These are phyloP conservation scores for Capitulum mitella DNA, from an alignment of 2,888 invertebrate species.

Conservation along the genomic window DNA sequence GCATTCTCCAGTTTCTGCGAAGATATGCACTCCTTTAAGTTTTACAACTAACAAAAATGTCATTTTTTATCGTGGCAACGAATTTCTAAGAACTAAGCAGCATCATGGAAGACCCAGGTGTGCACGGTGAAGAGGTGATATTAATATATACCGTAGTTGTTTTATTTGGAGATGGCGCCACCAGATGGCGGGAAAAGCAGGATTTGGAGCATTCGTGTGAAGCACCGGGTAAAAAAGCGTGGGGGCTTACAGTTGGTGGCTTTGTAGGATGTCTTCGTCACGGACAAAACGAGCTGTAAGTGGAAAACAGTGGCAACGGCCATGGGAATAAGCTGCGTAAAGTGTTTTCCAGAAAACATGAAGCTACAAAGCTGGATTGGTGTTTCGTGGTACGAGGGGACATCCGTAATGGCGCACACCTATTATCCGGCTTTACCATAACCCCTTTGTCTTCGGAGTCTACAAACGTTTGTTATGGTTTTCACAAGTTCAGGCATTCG, in stretches of 20 bases:
- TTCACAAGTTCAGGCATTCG: not conserved
- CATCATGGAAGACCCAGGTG: too few species aligned
- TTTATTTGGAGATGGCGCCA: slow-evolving; percentile 23
- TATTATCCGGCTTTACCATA: too few species aligned
- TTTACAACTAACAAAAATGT: too few species aligned
- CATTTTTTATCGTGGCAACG: too few species aligned
- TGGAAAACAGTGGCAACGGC: not conserved
- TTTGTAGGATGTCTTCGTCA: not conserved
- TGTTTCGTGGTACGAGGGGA: not conserved
- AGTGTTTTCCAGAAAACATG: not conserved
- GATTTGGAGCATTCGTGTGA: slow-evolving; percentile 2
- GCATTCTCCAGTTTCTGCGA: too few species aligned
- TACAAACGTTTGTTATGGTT: not conserved
- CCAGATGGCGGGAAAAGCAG: slow-evolving; percentile 24
- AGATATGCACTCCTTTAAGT: too few species aligned
- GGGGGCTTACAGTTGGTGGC: not conserved
- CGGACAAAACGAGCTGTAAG: not conserved
- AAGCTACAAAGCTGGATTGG: not conserved
- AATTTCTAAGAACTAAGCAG: too few species aligned
- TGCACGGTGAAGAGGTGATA: too few species aligned
- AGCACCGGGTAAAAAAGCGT: not conserved
- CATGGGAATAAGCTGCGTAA: not conserved
- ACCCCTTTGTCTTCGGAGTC: too few species aligned
- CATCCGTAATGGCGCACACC: not conserved
- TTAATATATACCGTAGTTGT: slow-evolving; percentile 15